Conservation (phyloP, 1,140 invertebrate species). For the Nilaparvata lugens region DNA sequence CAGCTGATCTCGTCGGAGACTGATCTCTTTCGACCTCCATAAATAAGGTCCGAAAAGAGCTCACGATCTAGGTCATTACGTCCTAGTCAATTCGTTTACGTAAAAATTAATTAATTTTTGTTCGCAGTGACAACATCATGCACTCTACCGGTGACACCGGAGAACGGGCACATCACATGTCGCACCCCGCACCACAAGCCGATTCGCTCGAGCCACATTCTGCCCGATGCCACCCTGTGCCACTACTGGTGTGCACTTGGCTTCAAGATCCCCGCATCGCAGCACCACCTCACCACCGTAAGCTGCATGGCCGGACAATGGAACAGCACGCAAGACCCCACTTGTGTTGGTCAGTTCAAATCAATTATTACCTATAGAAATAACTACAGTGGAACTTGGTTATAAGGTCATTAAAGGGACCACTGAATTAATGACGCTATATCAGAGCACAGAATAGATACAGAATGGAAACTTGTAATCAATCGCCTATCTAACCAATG, state of each 20-base stretch:
- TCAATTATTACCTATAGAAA: too few relatives aligned
- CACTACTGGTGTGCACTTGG: background rate
- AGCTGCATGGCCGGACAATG: background rate
- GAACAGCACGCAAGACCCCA: slow-evolving; percentile 1
- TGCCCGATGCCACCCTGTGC: background rate
- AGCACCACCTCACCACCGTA: background rate
- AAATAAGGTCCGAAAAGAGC: too few relatives aligned
- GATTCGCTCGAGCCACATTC: background rate
- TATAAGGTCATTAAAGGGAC: too few relatives aligned
- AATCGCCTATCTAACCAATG: too few relatives aligned
- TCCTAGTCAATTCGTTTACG: too few relatives aligned
- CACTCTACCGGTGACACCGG: background rate
- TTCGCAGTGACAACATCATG: background rate
- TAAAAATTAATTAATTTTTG: background rate
- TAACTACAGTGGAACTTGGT: too few relatives aligned
- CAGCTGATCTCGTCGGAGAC: too few relatives aligned
- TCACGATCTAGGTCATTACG: too few relatives aligned
- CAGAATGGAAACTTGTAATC: too few relatives aligned
- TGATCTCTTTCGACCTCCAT: too few relatives aligned
- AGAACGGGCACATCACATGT: background rate
- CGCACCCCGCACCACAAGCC: background rate
- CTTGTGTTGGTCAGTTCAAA: background rate
- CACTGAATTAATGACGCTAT: too few relatives aligned
- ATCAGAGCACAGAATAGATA: too few relatives aligned
- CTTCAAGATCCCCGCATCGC: background rate